Evolutionary conservation across 2,797 vertebrate species (phyloP), one percentile per base, ranked within the genome.

Genomic region (Pangasius macronema): DNA sequence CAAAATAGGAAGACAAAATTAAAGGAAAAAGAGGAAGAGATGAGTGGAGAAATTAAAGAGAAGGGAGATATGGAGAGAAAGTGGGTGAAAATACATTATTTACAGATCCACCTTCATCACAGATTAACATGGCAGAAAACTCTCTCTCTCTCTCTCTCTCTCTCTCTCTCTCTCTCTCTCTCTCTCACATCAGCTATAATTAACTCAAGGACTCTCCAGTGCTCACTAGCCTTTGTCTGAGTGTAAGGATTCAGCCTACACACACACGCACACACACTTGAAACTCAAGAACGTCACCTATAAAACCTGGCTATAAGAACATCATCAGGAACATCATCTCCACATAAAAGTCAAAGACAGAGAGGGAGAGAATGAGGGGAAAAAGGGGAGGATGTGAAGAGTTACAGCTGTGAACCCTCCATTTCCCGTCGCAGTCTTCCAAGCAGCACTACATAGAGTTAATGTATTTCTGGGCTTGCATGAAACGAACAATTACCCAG

Each of bases 401-500:
- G 85, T 83, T 80, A 51, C 67, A 76, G 39, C 65, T 87, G 55
- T 83, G 72, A 90, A 88, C 77, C 87, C 73, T 85, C 84, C 88
- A 85, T 89, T 89, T 91, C 59, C 87, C 53, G 24, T 68, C 53
- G 67, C 79, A 81, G 83, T 76, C 72, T 81, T 49, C 65, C 14
- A 73, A 87, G 76, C 85, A 80, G 84, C 86, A 90, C 84, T 90
- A 61, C 88, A 89, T 86, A 91, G 90, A 89, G 90, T 91, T 91
- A 91, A 91, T 89, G 87, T 91, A 88, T 91, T 91, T 91, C 88
- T 91, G 83, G 86, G 85, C 83, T 88, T 82, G 88, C 90, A 81
- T 70, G n/a, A 86, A 89, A 89, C 88, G 79, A 91, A 88, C 91
- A 89, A 88, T 90, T 91, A 91, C 91, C 91, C 91, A 91, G 88